Evolutionary conservation across 2,888 invertebrate genomes (phyloP).

Genomic region (Coremacera marginata): DNA sequence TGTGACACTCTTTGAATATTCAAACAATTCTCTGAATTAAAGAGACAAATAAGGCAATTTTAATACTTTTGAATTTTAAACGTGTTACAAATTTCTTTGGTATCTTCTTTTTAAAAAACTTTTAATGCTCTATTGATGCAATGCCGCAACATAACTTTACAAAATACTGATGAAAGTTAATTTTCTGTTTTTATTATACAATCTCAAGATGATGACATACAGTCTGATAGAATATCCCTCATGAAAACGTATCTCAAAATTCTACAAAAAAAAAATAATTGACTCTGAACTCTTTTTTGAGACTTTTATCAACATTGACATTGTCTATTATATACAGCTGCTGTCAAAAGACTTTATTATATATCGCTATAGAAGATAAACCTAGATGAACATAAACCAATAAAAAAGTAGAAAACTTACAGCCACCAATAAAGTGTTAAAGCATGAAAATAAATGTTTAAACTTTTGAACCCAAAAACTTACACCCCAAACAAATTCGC

Average conservation of each 20-base stretch:
- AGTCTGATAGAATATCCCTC: background rate
- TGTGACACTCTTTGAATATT: no score
- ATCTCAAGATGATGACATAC: background rate
- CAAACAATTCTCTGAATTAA: no score
- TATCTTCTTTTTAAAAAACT: no score
- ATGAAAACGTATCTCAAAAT: background rate
- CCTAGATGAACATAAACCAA: background rate
- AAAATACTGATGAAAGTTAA: background rate
- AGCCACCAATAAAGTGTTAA: slow-evolving; percentile 16
- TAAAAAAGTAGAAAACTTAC: background rate
- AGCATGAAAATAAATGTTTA: slow-evolving; percentile 26
- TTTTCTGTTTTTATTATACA: background rate
- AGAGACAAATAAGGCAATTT: no score
- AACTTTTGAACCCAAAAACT: slow-evolving; percentile 26
- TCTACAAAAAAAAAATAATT: background rate
- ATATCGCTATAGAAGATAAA: background rate
- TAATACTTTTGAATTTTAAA: no score
- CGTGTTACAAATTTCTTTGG: no score
- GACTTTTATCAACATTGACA: background rate
- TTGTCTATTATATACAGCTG: slow-evolving; percentile 16
- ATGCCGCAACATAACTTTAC: no score
- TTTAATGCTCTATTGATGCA: no score
- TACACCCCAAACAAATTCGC: slow-evolving; percentile 33
- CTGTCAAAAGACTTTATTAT: background rate
- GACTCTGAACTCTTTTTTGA: background rate